Base-by-base conservation (phyloP, 2,797 vertebrate species). In the Delichon dasypus region DNA sequence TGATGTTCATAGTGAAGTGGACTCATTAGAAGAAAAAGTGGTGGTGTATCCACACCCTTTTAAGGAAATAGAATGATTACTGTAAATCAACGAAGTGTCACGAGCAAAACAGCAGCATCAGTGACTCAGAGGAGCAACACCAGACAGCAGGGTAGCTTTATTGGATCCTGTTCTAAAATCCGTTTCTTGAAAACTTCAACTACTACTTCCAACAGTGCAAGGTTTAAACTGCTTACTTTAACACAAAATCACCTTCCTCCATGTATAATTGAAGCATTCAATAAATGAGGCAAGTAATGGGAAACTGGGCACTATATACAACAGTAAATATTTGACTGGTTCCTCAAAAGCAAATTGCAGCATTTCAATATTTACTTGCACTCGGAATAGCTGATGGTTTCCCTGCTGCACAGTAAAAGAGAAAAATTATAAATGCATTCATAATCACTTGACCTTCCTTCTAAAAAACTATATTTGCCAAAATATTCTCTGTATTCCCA, bases 301-400 rank as follows among this genome's bases (percentile, higher is more conserved):
- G 95, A 97, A 96, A 93, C 73, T 64, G 8, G 84, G 66, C 25
- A 11, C n/a, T 79, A 77, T n/a, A 74, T 79, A 27, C 67, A 86
- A 89, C 85, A 90, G 94, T 90, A 96, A 97, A 97, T 96, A 97
- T 96, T 95, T 95, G 82, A 94, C 90, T 91, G 44, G 64, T 83
- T 97, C 89, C 90, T 95, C 84, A 73, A 70, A 77, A 85, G 92
- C 83, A 83, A 85, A 76, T 82, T 90, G 79, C 76, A 91, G 94
- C 82, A 97, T 97, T 97, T 95, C 96, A 96, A 77, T 95, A 95
- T 95, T 97, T 97, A 96, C 88, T 97, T 85, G 83, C 71, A 90
- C 76, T 97, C 64, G 71, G 74, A 93, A 95, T 42, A 68, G 76
- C 76, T 93, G 93, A 93, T 83, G 48, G 80, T 92, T 95, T 95